Percentiles rank a stretch among this genome's conserved stretches.
Evolutionary conservation across 1,140 invertebrate genomes (phyloP).

Genomic region (Polypedilum vanderplanki): DNA sequence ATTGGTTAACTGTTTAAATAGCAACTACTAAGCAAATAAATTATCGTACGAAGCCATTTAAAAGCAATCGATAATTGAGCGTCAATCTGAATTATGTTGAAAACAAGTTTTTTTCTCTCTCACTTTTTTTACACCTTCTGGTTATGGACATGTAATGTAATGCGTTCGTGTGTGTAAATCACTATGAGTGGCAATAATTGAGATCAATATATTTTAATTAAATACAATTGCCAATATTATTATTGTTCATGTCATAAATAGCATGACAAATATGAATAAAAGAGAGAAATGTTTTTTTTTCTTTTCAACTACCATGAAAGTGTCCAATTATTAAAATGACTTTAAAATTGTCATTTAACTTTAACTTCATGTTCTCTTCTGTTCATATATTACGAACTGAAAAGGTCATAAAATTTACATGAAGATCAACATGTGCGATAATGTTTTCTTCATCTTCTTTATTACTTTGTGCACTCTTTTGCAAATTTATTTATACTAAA

Average conservation of each 20-base stretch:
- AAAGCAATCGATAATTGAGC: conserved; percentile 17
- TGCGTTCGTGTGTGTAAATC: not conserved
- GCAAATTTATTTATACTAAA: not conserved
- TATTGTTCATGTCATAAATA: conserved; percentile 6
- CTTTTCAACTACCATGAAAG: no score
- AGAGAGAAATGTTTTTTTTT: no score
- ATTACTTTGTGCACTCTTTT: not conserved
- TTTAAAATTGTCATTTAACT: no score
- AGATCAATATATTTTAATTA: conserved; percentile 20
- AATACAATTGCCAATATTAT: conserved; percentile 14
- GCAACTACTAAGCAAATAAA: conserved; percentile 12
- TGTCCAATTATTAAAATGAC: no score
- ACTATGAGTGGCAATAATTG: conserved; percentile 12
- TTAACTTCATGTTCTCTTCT: no score
- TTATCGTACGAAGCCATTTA: conserved; percentile 18
- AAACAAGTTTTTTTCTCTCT: not conserved
- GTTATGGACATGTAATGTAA: not conserved
- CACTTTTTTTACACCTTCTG: not conserved
- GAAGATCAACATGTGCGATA: conserved; percentile 17
- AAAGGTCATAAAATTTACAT: conserved; percentile 8
- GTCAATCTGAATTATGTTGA: conserved; percentile 12
- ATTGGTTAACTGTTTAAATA: conserved; percentile 14
- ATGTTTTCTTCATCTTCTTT: conserved; percentile 4
- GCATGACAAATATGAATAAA: no score
- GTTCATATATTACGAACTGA: not conserved